Base-by-base conservation (phyloP, 2,888 invertebrate species). In the Cerceris rybyensis region DNA sequence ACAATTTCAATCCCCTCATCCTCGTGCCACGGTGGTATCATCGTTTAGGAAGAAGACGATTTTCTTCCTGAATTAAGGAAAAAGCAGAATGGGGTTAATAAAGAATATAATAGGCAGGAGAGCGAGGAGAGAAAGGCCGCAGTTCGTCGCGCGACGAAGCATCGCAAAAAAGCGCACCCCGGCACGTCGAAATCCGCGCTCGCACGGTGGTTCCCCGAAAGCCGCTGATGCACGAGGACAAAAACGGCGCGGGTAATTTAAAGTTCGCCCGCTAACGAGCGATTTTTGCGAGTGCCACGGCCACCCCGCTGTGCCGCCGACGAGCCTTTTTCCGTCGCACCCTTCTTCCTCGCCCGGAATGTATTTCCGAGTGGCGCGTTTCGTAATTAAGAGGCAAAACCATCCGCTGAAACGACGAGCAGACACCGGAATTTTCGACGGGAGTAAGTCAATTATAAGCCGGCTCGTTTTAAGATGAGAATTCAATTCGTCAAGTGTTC, bases 251-350 rank as follows among this genome's bases (percentile, higher is more conserved):
- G 61, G 67, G 69, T 78, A 75, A 75, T 73, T 78, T 75, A 60
- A 78, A 82, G 71, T 81, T 81, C 50, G 60, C 49, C 52, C 50
- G 73, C 70, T 81, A 85, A 85, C 79, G 75, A 82, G 81, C 77
- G 77, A 85, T 81, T 82, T 82, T 79, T 84, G 69, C 63, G 7
- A 54, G 54, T 69, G n/a, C 58, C 70, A 49, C 50, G 28, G 54
- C 68, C 60, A 50, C 14, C 52, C 55, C n/a, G 41, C 16, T 17
- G 28, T 8, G n/a, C 52, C 55, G 17, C 17, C 55, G 55, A 55
- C 55, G 17, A 50, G n/a, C 50, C 50, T n/a, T 50, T 50, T 50
- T 50, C 50, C 50, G 6, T 59, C 50, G 59, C 16, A 65, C 42
- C 39, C 54, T 7, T 9, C 17, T 46, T 71, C 59, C 17, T 70